These are phyloP conservation scores for Melikaiella ostensackeni DNA, from an alignment of 2,888 invertebrate species.

Conservation along the genomic window DNA sequence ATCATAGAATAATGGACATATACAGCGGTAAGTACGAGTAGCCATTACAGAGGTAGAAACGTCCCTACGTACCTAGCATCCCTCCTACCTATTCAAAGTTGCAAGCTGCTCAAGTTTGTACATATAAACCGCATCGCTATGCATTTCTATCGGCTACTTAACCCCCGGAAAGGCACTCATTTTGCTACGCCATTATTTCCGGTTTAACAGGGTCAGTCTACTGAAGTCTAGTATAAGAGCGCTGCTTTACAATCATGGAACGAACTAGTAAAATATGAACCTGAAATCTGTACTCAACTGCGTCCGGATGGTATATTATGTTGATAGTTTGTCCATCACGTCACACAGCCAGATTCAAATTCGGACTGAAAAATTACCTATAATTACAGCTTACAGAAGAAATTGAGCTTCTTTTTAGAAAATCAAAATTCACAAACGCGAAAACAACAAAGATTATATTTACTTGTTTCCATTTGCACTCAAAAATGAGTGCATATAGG, in stretches of 20 bases:
- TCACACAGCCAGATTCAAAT: too few species aligned
- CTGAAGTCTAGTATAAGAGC: slow-evolving; percentile 10
- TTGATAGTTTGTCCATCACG: too few species aligned
- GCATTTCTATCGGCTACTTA: slow-evolving; percentile 74
- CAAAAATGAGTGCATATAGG: too few species aligned
- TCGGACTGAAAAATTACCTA: too few species aligned
- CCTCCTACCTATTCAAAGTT: slow-evolving; percentile 55
- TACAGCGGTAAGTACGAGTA: slow-evolving; percentile 27
- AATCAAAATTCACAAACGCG: too few species aligned
- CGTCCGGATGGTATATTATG: neutral
- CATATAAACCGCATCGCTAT: slow-evolving; percentile 62
- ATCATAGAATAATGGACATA: slow-evolving; percentile 27
- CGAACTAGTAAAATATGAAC: neutral
- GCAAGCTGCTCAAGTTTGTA: slow-evolving; percentile 60
- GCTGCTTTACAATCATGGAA: slow-evolving; percentile 14
- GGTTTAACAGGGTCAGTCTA: slow-evolving; percentile 52
- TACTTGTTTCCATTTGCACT: too few species aligned
- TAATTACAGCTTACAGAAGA: too few species aligned
- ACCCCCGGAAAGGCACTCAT: slow-evolving; percentile 54
- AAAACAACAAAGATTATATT: too few species aligned
- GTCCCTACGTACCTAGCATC: slow-evolving; percentile 18
- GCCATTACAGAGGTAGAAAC: slow-evolving; percentile 16
- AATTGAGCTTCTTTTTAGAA: too few species aligned
- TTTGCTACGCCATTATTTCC: slow-evolving; percentile 63
- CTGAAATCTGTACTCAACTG: neutral